These are phyloP conservation scores for Chloroclystis v-ata DNA, from an alignment of 2,888 invertebrate genomes.

Conservation along the genomic window DNA sequence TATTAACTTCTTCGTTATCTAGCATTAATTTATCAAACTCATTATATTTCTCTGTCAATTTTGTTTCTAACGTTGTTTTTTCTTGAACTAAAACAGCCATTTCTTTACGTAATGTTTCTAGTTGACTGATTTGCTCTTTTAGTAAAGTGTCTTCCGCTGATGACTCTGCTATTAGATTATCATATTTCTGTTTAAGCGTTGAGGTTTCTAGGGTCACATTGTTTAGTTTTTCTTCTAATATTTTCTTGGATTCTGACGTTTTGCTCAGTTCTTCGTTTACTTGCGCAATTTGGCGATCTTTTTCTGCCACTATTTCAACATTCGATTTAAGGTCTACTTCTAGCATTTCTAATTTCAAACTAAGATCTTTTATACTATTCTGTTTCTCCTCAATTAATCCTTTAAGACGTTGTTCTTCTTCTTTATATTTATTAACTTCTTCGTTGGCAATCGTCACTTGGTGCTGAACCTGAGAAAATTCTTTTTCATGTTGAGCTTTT, in stretches of 20 bases:
- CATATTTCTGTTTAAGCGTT: slow-evolving; percentile 62
- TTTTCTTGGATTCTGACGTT: slow-evolving; percentile 61
- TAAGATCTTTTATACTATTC: slow-evolving; percentile 58
- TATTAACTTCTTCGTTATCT: slow-evolving; percentile 44
- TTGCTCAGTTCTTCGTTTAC: slow-evolving; percentile 59
- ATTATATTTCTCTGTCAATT: slow-evolving; percentile 43
- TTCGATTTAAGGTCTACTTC: slow-evolving; percentile 70
- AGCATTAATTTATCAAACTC: slow-evolving; percentile 49
- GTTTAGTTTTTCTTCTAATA: slow-evolving; percentile 69
- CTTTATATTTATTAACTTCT: slow-evolving; percentile 49
- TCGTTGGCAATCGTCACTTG: slow-evolving; percentile 46
- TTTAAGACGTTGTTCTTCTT: slow-evolving; percentile 47
- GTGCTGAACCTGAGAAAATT: slow-evolving; percentile 52
- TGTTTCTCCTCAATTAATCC: slow-evolving; percentile 59
- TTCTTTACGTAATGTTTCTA: slow-evolving; percentile 58
- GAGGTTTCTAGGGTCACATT: slow-evolving; percentile 53
- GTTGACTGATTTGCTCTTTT: slow-evolving; percentile 57
- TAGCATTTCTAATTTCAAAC: slow-evolving; percentile 64
- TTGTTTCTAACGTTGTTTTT: slow-evolving; percentile 51
- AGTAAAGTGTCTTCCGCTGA: slow-evolving; percentile 63
- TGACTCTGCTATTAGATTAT: slow-evolving; percentile 60
- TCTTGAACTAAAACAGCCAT: slow-evolving; percentile 52
- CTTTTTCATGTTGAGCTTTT: slow-evolving; percentile 60
- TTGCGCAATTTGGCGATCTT: slow-evolving; percentile 67
- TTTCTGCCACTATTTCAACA: slow-evolving; percentile 62